Base-by-base conservation (phyloP, 2,888 invertebrate genomes). In the Idaea aversata region DNA sequence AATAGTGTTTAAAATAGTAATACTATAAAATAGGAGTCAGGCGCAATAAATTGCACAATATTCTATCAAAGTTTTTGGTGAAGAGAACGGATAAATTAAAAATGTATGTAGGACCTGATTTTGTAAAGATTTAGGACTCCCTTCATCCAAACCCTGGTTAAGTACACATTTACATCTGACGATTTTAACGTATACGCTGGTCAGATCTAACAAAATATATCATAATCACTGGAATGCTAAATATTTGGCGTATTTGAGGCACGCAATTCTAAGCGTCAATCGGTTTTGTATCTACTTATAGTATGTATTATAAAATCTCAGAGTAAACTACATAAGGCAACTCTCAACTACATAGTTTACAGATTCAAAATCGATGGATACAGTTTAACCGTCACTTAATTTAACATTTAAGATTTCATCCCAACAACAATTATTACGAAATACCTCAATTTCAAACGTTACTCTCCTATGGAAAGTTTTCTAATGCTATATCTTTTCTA, bases 321-420 rank as follows among this genome's bases (percentile, higher is more conserved):
- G 72, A 75, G 69, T 77, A 68, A 71, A 72, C 75, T 75, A 78
- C 73, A 64, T 80, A 82, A 80, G 80, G 80, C 80, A 80, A 78
- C 72, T 70, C 72, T 47, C 47, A 47, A 10, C 47, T 47, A 47
- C 10, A 47, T 47, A 47, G 47, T 47, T 47, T 47, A 47, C 47
- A 47, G 47, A 47, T 47, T 47, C 47, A 47, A 47, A 47, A 47
- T 47, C 47, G 47, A 47, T 47, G 47, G 47, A 47, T 10, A 47
- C 47, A 47, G 47, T 47, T 47, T 10, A 47, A 47, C 47, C 47
- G 47, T 47, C 10, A 47, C 10, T 36, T 36, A n/a, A n/a, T 25
- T 25, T 25, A 25, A 25, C 25, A 25, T 2, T 1, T 36, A 47
- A 47, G 47, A 47, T 47, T 13, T 47, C 7, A 47, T 47, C 13